Evolutionary conservation across 2,113 vertebrate species (phyloP).

Genomic region (Lagopus muta): DNA sequence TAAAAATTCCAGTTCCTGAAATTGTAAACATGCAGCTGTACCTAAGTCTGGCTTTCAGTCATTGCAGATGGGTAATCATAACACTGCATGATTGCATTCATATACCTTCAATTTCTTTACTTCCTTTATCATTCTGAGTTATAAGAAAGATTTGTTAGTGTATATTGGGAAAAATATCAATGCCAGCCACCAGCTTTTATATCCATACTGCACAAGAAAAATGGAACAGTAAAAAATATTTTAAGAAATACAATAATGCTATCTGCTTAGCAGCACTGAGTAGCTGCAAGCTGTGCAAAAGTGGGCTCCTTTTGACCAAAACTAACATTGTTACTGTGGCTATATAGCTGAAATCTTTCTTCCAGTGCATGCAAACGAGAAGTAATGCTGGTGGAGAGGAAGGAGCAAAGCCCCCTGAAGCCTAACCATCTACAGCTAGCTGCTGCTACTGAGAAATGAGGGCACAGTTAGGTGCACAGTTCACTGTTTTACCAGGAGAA

Average conservation of each 20-base stretch:
- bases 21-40: not conserved
- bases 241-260: not conserved
- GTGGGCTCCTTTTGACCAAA: not conserved
- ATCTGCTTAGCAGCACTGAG: not conserved
- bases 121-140: not conserved
- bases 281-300: not conserved
- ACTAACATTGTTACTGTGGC: not conserved
- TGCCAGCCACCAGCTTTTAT: not conserved
- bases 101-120: not conserved
- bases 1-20: not conserved
- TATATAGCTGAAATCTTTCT: not conserved
- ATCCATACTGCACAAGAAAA: not conserved
- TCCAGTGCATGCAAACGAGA: rapidly evolving
- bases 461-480: no score
- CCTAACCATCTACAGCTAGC: not conserved
- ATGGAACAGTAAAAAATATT: not conserved
- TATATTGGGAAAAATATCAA: not conserved
- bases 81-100: not conserved
- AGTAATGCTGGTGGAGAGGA: not conserved
- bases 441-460: not conserved
- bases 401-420: not conserved
- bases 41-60: not conserved
- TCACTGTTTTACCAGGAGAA: not conserved
- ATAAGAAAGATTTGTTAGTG: not conserved
- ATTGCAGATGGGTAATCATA: not conserved